phyloP scores from a whole-genome alignment of 2,888 invertebrate genomes.

The Muscina levida region DNA sequence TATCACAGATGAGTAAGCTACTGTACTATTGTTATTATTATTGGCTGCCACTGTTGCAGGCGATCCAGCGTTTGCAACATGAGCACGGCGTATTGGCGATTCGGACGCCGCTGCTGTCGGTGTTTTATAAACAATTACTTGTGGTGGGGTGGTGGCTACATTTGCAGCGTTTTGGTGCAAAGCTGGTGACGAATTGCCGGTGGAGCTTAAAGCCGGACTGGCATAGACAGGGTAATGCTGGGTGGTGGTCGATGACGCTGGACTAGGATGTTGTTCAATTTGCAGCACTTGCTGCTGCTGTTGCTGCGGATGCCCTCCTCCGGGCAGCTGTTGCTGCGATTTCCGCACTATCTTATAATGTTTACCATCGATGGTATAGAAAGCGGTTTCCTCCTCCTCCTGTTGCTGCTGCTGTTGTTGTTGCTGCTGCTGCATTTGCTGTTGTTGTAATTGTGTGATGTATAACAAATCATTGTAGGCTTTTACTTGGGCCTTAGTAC shows the following conservation, averaged over 20 bases:
- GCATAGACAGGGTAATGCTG: slow-evolving; percentile 88
- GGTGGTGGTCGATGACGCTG: slow-evolving; percentile 68
- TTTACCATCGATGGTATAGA: slow-evolving; percentile 75
- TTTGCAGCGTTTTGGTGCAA: slow-evolving; percentile 67
- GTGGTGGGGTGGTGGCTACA: slow-evolving; percentile 69
- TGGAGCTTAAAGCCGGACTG: slow-evolving; percentile 83
- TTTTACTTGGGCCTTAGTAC: slow-evolving; percentile 88
- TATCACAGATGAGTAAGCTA: slow-evolving; percentile 91
- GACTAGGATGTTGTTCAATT: slow-evolving; percentile 70
- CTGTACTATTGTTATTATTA: slow-evolving; percentile 76
- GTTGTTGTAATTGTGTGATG: slow-evolving; percentile 77
- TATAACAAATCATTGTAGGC: slow-evolving; percentile 86
- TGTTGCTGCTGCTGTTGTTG: slow-evolving; percentile 70
- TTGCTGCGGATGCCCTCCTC: slow-evolving; percentile 70
- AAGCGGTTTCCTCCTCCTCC: slow-evolving; percentile 71
- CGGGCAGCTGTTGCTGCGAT: slow-evolving; percentile 68
- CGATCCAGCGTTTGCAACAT: slow-evolving; percentile 73
- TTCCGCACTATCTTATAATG: slow-evolving; percentile 74
- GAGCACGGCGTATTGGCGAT: slow-evolving; percentile 72
- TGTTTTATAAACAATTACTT: slow-evolving; percentile 78
- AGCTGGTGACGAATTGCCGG: slow-evolving; percentile 74
- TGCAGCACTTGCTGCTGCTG: slow-evolving; percentile 69
- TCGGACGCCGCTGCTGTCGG: slow-evolving; percentile 68
- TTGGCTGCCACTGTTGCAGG: slow-evolving; percentile 71
- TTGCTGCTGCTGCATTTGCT: slow-evolving; percentile 71